These are phyloP conservation scores for Stegostoma tigrinum DNA, from an alignment of 2,113 vertebrate species.

Conservation along the genomic window DNA sequence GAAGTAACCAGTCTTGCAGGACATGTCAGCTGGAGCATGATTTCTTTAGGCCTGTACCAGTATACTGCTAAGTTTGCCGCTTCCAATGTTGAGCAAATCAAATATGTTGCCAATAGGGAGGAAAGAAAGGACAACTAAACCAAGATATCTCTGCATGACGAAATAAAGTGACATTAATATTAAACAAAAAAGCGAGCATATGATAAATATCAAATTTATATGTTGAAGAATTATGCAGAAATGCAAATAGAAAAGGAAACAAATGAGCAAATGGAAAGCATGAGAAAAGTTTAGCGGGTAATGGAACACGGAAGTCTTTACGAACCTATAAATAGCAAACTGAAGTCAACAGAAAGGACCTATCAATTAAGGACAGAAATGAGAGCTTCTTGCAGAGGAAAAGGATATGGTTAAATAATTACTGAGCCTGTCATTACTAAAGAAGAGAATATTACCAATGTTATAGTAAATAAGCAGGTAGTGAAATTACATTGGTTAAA, in stretches of 20 bases:
- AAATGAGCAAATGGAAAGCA: neutral
- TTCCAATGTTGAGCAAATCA: neutral
- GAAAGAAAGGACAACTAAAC: neutral
- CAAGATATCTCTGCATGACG: neutral
- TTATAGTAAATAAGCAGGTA: neutral
- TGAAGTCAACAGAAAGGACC: neutral
- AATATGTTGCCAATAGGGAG: neutral
- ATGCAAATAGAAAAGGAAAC: neutral
- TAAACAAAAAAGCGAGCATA: neutral
- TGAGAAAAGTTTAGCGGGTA: neutral
- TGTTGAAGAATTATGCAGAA: neutral
- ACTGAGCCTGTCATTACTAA: neutral
- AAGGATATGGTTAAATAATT: neutral
- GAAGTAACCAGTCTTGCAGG: neutral
- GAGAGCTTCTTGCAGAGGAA: neutral
- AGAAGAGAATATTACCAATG: neutral
- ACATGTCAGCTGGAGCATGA: neutral
- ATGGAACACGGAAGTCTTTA: neutral
- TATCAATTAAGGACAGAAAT: neutral
- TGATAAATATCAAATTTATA: neutral
- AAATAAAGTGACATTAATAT: neutral
- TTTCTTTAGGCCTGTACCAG: neutral
- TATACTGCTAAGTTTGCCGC: neutral
- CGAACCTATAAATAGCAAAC: neutral
- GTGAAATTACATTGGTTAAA: neutral